Percentiles rank a stretch among this genome's conserved stretches.
phyloP scores from a whole-genome alignment of 2,888 invertebrate species.

The Mythimna pallens region DNA sequence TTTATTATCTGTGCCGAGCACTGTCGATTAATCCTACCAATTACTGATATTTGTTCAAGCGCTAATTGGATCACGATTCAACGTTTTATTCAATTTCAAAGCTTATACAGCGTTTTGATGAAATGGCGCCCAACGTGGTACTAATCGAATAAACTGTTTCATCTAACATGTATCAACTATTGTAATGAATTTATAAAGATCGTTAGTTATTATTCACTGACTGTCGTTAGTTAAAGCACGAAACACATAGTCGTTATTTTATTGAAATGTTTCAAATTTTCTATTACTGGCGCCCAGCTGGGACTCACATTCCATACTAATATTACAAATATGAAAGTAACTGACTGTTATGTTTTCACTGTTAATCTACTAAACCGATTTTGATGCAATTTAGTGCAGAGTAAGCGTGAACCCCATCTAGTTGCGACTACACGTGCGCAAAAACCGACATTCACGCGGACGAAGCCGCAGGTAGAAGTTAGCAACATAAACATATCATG shows the following conservation, averaged over 20 bases:
- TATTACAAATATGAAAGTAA: too few species aligned
- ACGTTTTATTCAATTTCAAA: slow-evolving; percentile 68
- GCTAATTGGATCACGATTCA: slow-evolving; percentile 79
- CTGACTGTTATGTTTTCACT: too few species aligned
- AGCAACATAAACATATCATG: neutral
- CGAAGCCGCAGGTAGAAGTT: too few species aligned
- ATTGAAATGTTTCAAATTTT: neutral
- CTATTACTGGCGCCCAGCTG: slow-evolving; percentile 72
- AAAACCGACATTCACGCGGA: too few species aligned
- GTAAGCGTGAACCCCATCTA: too few species aligned
- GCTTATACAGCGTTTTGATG: slow-evolving; percentile 56
- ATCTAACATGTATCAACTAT: slow-evolving; percentile 24
- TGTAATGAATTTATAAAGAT: slow-evolving; percentile 17
- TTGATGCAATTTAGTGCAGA: too few species aligned
- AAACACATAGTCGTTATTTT: neutral
- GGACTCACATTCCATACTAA: slow-evolving; percentile 40
- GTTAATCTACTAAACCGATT: too few species aligned
- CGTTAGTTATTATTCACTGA: neutral
- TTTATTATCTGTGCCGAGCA: slow-evolving; percentile 43
- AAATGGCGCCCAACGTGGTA: slow-evolving; percentile 57
- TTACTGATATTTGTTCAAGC: slow-evolving; percentile 82
- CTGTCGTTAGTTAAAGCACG: slow-evolving; percentile 2
- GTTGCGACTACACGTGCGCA: too few species aligned
- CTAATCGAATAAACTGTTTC: slow-evolving; percentile 14
- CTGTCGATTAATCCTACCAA: slow-evolving; percentile 80